Evolutionary conservation across 2,888 invertebrate species (phyloP).

Genomic region (Ditula angustiorana): DNA sequence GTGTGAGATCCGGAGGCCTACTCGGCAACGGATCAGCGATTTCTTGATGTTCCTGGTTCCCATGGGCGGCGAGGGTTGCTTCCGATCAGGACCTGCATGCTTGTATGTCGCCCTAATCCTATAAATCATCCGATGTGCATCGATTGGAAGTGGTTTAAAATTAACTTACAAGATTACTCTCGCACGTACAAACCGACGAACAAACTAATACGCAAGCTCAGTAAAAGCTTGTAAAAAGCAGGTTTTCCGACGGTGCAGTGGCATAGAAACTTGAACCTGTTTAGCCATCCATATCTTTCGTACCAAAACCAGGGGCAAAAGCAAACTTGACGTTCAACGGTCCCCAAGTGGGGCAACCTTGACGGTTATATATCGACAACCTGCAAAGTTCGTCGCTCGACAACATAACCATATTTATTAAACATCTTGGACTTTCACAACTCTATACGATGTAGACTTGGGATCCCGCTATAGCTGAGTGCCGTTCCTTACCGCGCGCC

Average conservation of each 20-base stretch:
- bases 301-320: constrained; percentile 23
- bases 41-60: too few relatives aligned
- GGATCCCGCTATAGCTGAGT: constrained; percentile 62
- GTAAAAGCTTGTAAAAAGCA: not conserved
- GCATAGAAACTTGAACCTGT: not conserved
- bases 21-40: too few relatives aligned
- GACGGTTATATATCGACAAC: constrained; percentile 28
- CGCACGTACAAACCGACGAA: too few relatives aligned
- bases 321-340: not conserved
- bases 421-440: constrained; percentile 43
- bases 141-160: too few relatives aligned
- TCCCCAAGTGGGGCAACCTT: constrained; percentile 33
- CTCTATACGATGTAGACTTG: constrained; percentile 64
- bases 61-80: too few relatives aligned
- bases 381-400: constrained; percentile 28
- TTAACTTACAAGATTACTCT: not conserved
- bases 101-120: too few relatives aligned
- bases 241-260: not conserved
- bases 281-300: too few relatives aligned
- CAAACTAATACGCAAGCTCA: too few relatives aligned
- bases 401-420: constrained; percentile 17
- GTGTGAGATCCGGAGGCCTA: too few relatives aligned
- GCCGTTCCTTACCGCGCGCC: constrained; percentile 51
- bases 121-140: too few relatives aligned
- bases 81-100: too few relatives aligned